Evolutionary conservation across 2,888 invertebrate species (phyloP), one percentile per base, ranked within the genome.

Genomic region (Melinaea marsaeus): DNA sequence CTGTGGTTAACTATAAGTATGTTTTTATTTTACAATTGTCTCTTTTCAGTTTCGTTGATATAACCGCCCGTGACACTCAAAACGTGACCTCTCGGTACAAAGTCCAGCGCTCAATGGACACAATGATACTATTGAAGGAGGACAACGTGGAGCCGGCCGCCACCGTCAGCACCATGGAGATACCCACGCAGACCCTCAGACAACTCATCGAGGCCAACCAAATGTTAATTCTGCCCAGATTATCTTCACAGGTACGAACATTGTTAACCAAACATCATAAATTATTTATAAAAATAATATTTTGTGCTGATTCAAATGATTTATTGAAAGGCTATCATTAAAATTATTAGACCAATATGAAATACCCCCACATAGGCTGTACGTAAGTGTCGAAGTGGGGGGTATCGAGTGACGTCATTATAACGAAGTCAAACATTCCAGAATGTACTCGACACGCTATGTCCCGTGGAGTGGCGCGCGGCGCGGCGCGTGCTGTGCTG

Each of bases 121-220:
- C 84, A 0, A 92, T 99, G 77, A 92, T 98, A 69, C 90, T 99
- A 64, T 96, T 99, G 79, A 98, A 98, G 85, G 99, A 99, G 80
- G 95, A 96, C 78, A 92, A 93, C 3, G 88, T 92, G 13, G 92
- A 94, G 73, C 96, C 98, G 0, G 95, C 95, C 65, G 97, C 97
- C 46, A 95, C 95, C 68, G 93, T 98, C 69, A 95, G 95, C 74
- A 98, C 98, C 94, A 93, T 95, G 56, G 97, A 98, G 83, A 96
- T 99, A 78, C 95, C 97, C 11, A 95, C 96, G 35, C 94, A 95
- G 74, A 96, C 97, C 0, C 92, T 99, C 82, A 95, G 95, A 70
- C 96, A 98, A 82, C 93, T 98, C 61, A 95, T 99, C 64, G 94
- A 96, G 63, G 94, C 95, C 56, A 98, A 99, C 88, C 96, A 96